Evolutionary conservation across 2,113 vertebrate species (phyloP), one percentile per base, ranked within the genome.

Genomic region (Plestiodon gilberti): DNA sequence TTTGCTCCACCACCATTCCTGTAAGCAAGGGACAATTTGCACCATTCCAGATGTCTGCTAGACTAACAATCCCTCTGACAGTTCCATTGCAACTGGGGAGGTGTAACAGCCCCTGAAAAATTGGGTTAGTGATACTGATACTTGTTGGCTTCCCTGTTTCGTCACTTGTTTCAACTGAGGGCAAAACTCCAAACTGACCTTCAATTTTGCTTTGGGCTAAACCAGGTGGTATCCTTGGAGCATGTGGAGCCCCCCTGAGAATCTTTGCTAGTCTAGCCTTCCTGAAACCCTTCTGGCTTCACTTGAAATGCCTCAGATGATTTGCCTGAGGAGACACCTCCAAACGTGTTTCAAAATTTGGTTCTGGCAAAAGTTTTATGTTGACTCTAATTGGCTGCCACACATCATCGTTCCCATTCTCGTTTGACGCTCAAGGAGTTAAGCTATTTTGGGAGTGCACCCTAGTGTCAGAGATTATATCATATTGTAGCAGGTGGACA

Each of bases 401-500:
- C 25, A 28, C n/a, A 69, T 55, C 6, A 22, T 69, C 83, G 89
- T 86, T 64, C 77, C 20, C 87, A 79, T 43, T 62, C 79, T 88
- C 81, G 88, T 67, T 8, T 71, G 74, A 83, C 1, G 57, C 52
- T 74, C 0, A 78, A 89, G 85, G 69, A 76, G 38, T 11, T 10
- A 62, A 35, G 8, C 43, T 85, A 67, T 90, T 86, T 90, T 73
- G 90, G 55, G 43, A 92, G 80, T 22, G 48, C 28, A 90, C 3
- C 75, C 78, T 52, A 33, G 80, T 90, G 87, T 81, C 52, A 88
- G 43, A 91, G 78, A 55, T 93, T 91, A 91, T 35, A 91, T 71
- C 85, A 91, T 89, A 93, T 88, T 89, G 86, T 91, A 94, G 69
- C 86, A 88, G 92, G 86, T 69, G 62, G 83, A 91, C n/a, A 92